Conservation (phyloP, 2,797 vertebrate genomes). For the Columba guinea region DNA sequence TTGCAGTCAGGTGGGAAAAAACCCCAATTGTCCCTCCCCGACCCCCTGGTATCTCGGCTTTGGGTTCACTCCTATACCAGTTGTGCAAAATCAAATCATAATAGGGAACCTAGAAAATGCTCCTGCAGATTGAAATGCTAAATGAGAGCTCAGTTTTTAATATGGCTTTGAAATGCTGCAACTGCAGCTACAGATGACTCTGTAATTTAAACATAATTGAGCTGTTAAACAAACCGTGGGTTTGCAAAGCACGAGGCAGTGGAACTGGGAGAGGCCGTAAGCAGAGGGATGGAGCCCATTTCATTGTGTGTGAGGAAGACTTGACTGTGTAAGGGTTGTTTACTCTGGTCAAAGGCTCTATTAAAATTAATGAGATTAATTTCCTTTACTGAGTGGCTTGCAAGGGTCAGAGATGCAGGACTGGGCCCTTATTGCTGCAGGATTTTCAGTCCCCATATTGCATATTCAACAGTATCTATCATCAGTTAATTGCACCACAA, state of each 20-base stretch:
- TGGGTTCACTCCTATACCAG: neutral
- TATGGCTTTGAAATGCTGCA: neutral
- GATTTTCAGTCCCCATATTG: neutral
- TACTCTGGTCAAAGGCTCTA: neutral
- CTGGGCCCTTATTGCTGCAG: fast-evolving
- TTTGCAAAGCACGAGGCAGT: neutral
- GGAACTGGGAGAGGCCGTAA: neutral
- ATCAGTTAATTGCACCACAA: neutral
- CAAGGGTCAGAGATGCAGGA: neutral
- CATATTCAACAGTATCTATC: neutral
- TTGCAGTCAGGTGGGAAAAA: neutral
- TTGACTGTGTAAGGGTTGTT: neutral
- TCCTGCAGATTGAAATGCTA: neutral
- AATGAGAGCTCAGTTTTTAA: neutral
- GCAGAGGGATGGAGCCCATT: neutral
- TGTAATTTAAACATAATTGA: neutral
- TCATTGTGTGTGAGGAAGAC: neutral
- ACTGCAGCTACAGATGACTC: neutral
- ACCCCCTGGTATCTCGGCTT: neutral
- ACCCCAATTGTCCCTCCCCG: fast-evolving
- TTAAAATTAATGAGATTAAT: neutral
- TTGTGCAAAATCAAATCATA: neutral
- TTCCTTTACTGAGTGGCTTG: neutral
- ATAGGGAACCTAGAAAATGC: neutral
- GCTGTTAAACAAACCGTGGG: neutral